Conservation (phyloP, 2,888 invertebrate species). For the Pseudeuparius sepicola region DNA sequence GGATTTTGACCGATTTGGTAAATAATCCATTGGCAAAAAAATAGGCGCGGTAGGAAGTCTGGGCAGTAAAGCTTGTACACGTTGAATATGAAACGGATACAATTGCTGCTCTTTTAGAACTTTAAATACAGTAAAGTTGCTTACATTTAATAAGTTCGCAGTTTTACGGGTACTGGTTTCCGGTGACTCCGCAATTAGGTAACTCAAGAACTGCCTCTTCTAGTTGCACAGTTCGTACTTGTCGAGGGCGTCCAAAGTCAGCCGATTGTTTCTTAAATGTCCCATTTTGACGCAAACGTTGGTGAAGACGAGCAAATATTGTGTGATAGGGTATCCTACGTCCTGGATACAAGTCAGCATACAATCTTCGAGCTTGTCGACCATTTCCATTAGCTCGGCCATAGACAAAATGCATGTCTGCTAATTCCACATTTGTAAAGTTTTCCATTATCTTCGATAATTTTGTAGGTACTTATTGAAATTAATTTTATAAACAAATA, state of each 20-base stretch:
- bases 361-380: constrained; percentile 14
- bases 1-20: no score
- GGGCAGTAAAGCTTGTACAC: constrained; percentile 13
- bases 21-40: no score
- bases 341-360: constrained; percentile 17
- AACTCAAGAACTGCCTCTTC: constrained; percentile 13
- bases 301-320: constrained; percentile 17
- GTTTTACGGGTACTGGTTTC: constrained; percentile 13
- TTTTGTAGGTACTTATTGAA: no score
- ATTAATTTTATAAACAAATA: no score
- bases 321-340: constrained; percentile 15
- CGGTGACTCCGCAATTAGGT: constrained; percentile 11
- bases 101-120: constrained; percentile 14
- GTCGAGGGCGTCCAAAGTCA: constrained; percentile 10
- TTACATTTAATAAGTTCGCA: constrained; percentile 6
- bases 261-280: constrained; percentile 15
- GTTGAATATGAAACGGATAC: constrained; percentile 13
- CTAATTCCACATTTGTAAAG: no score
- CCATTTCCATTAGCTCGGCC: constrained; percentile 14
- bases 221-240: constrained; percentile 14
- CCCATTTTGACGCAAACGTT: constrained; percentile 16
- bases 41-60: no score
- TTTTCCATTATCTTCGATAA: no score
- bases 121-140: constrained; percentile 11
- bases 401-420: constrained; percentile 8